Conservation (phyloP, 2,113 vertebrate genomes). For the Trichechus manatus region DNA sequence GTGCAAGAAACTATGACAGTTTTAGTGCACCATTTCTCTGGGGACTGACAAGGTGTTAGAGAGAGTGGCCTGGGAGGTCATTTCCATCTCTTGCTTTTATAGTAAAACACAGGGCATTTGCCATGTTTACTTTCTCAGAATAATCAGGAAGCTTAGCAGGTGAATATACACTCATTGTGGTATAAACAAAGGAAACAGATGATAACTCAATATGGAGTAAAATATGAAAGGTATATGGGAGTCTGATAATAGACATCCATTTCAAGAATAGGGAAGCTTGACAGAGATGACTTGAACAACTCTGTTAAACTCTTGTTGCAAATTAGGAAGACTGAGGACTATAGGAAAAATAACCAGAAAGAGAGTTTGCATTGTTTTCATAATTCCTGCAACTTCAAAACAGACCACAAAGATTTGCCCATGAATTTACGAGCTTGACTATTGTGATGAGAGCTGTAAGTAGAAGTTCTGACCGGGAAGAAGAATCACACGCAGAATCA, state of each 20-base stretch:
- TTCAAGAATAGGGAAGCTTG: not conserved
- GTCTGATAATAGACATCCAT: not conserved
- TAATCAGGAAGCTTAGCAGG: not conserved
- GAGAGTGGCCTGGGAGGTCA: not conserved
- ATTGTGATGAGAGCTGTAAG: not conserved
- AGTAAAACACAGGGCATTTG: not conserved
- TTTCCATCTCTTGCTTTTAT: slow-evolving; percentile 41
- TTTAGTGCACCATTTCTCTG: not conserved
- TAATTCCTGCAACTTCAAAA: slow-evolving; percentile 65
- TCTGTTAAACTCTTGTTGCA: not conserved
- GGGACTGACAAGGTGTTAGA: not conserved
- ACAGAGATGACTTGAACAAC: not conserved
- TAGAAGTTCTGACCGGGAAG: not conserved
- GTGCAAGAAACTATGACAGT: not conserved
- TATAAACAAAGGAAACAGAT: not conserved
- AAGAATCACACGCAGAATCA: not conserved
- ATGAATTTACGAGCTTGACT: not conserved
- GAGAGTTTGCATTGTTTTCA: slow-evolving; percentile 14
- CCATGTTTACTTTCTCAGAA: not conserved
- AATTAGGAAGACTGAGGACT: not conserved
- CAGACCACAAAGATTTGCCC: not conserved
- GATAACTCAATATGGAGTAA: not conserved
- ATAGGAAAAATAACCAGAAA: not conserved
- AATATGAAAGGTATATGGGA: not conserved
- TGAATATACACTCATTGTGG: not conserved